These are phyloP conservation scores for Siniperca scherzeri DNA, from an alignment of 2,797 vertebrate genomes.

Conservation along the genomic window DNA sequence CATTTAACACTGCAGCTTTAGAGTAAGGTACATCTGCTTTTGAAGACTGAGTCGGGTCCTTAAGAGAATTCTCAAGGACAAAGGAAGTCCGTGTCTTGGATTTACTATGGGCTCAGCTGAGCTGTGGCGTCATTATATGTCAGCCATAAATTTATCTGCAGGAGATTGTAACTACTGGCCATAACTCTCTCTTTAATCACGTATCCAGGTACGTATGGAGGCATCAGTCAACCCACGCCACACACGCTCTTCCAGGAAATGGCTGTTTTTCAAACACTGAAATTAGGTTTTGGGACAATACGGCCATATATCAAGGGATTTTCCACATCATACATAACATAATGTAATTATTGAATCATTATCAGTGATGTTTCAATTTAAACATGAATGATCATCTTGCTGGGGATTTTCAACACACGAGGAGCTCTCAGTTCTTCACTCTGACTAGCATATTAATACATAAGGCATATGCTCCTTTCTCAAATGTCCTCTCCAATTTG, in stretches of 20 bases:
- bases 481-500: constrained; percentile 45
- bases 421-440: constrained; percentile 13
- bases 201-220: constrained; percentile 51
- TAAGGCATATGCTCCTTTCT: constrained; percentile 30
- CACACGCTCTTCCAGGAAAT: constrained; percentile 37
- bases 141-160: constrained; percentile 70
- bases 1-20: constrained; percentile 18
- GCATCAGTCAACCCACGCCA: constrained; percentile 57
- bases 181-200: constrained; percentile 76
- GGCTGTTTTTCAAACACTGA: constrained; percentile 61
- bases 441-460: constrained; percentile 65
- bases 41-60: constrained; percentile 19
- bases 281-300: constrained; percentile 65
- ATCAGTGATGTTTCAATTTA: constrained; percentile 68
- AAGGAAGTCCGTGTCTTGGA: constrained; percentile 45
- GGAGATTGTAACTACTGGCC: constrained; percentile 60
- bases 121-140: constrained; percentile 59
- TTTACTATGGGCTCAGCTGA: constrained; percentile 66
- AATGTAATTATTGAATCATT: constrained; percentile 67
- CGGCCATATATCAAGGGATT: constrained; percentile 40
- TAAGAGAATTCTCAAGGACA: constrained; percentile 72
- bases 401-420: constrained; percentile 41
- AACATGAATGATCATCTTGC: constrained; percentile 50
- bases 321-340: constrained; percentile 38
- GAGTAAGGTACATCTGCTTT: constrained; percentile 38